These are phyloP conservation scores for Oreochromis niloticus DNA, from an alignment of 2,113 vertebrate species.

Conservation along the genomic window DNA sequence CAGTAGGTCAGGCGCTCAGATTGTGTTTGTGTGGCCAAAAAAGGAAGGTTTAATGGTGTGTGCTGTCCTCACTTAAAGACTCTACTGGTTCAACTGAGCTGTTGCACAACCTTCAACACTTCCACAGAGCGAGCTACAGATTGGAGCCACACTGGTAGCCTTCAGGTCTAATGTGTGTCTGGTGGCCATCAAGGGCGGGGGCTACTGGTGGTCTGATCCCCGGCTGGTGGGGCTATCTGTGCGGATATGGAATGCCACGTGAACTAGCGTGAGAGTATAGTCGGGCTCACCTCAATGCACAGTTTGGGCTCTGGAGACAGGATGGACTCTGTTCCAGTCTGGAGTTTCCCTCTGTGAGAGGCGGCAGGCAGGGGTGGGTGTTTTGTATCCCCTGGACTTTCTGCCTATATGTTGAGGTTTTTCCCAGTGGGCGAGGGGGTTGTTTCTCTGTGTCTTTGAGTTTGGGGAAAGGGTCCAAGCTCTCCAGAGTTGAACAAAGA, in stretches of 20 bases:
- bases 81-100: neutral
- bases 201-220: accelerated
- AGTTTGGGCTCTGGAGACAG: neutral
- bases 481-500: neutral
- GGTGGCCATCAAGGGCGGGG: neutral
- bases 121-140: neutral
- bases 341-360: accelerated
- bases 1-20: neutral
- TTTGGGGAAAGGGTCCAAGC: neutral
- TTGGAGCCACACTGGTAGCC: neutral
- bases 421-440: neutral
- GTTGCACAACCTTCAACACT: neutral
- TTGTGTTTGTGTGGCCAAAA: neutral
- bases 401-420: neutral
- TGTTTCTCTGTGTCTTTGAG: neutral
- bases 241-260: accelerated
- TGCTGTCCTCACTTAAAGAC: neutral
- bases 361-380: neutral
- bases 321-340: neutral
- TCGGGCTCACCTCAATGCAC: accelerated
- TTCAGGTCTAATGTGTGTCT: neutral
- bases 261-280: accelerated
- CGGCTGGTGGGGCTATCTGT: neutral
- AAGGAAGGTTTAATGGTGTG: neutral
- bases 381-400: neutral